These are phyloP conservation scores for Branchipolynoe longqiensis DNA, from an alignment of 2,888 invertebrate species.

Conservation along the genomic window DNA sequence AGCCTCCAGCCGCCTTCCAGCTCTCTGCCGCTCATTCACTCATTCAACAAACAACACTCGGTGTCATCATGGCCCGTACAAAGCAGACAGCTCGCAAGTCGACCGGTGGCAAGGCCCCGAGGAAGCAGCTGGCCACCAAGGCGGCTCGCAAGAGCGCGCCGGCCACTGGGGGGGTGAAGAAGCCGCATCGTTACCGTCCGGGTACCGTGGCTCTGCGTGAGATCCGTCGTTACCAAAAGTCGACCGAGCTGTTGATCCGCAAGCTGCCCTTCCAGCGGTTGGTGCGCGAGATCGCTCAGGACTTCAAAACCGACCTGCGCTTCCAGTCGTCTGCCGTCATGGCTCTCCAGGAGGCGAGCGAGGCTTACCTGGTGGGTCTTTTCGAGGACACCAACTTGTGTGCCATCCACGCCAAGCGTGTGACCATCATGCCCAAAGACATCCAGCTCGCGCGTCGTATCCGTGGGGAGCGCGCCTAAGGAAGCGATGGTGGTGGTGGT, in stretches of 20 bases:
- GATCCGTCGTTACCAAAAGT: constrained; percentile 82
- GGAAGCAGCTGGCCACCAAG: constrained; percentile 82
- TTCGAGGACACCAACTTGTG: constrained; percentile 99
- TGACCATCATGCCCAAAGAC: constrained; percentile 99
- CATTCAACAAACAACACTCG: no score
- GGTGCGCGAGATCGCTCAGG: constrained; percentile 82
- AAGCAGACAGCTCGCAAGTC: constrained; percentile 82
- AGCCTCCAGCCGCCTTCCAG: no score
- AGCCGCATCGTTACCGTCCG: constrained; percentile 82
- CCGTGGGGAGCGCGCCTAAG: constrained; percentile 91
- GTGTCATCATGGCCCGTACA: constrained; percentile 82
- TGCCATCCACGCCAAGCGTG: constrained; percentile 97
- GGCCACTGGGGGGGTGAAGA: constrained; percentile 82
- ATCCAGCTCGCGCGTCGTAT: constrained; percentile 97
- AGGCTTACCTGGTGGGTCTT: constrained; percentile 85
- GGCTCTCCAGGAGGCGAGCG: constrained; percentile 77
- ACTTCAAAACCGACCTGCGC: constrained; percentile 82
- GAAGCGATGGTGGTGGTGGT: no score
- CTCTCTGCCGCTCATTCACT: no score
- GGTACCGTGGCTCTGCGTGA: constrained; percentile 82
- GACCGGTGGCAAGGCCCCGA: constrained; percentile 82
- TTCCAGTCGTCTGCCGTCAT: constrained; percentile 82
- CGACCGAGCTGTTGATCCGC: constrained; percentile 81
- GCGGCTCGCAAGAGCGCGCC: constrained; percentile 82
- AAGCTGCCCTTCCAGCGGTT: constrained; percentile 82